These are phyloP conservation scores for Sebastes nivosus DNA, from an alignment of 2,797 vertebrate species.

Conservation along the genomic window DNA sequence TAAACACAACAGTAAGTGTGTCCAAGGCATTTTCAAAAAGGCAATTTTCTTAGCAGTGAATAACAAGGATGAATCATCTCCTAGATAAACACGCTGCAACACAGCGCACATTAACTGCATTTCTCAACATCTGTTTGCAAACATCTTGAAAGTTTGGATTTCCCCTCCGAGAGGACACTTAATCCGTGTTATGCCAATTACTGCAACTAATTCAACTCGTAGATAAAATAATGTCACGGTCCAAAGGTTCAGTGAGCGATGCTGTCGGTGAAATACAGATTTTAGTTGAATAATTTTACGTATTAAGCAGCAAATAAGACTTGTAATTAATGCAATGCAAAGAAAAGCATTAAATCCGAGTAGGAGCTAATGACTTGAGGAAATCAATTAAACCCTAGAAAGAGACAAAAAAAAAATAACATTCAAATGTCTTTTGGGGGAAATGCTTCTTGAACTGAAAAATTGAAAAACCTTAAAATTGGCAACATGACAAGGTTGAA, in stretches of 20 bases:
- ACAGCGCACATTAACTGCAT: not conserved
- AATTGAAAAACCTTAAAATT: slow-evolving; percentile 65
- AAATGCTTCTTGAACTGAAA: slow-evolving; percentile 65
- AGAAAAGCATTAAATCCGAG: slow-evolving; percentile 38
- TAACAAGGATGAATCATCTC: slow-evolving; percentile 16
- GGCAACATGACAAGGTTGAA: slow-evolving; percentile 60
- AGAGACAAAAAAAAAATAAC: slow-evolving; percentile 19
- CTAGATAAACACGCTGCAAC: slow-evolving; percentile 2
- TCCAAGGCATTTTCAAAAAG: slow-evolving; percentile 3
- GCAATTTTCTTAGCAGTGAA: not conserved
- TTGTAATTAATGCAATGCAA: slow-evolving; percentile 54
- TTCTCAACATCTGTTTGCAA: slow-evolving; percentile 15
- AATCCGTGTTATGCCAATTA: slow-evolving; percentile 38
- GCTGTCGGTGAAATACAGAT: slow-evolving; percentile 31
- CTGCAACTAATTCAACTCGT: slow-evolving; percentile 35
- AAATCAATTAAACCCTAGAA: slow-evolving; percentile 69
- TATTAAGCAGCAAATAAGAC: slow-evolving; percentile 51
- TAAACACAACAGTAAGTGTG: not conserved
- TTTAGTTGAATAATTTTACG: slow-evolving; percentile 51
- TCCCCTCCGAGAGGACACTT: slow-evolving; percentile 36
- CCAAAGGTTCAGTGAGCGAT: slow-evolving; percentile 32
- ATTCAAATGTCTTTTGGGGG: slow-evolving; percentile 36
- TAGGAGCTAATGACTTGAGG: slow-evolving; percentile 59
- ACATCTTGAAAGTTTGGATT: slow-evolving; percentile 35
- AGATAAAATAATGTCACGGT: slow-evolving; percentile 45